Conservation (phyloP, 2,888 invertebrate species). For the Diadegma fenestrale region DNA sequence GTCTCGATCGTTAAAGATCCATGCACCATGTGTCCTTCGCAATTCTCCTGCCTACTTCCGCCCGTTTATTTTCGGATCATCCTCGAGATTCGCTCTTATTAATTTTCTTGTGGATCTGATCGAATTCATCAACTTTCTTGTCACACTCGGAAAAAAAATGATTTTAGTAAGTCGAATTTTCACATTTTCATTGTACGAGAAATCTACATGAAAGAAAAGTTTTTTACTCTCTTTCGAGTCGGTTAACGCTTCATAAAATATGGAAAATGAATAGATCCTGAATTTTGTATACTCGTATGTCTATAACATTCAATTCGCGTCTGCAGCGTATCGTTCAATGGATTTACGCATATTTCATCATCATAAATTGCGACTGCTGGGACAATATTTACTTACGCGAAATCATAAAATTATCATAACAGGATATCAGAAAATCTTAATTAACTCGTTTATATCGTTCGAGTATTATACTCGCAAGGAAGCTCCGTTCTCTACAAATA, state of each 20-base stretch:
- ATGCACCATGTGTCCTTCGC: constrained; percentile 47
- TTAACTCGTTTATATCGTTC: neutral
- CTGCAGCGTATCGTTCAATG: neutral
- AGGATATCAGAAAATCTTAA: neutral
- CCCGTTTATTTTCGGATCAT: constrained; percentile 32
- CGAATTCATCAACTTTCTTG: neutral
- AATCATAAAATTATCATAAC: constrained; percentile 31
- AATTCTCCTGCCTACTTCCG: constrained; percentile 45
- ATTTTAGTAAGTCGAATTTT: neutral
- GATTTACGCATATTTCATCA: neutral
- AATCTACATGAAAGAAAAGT: neutral
- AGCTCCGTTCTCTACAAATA: neutral
- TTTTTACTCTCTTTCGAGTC: too few species aligned
- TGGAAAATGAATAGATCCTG: neutral
- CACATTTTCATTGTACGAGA: neutral
- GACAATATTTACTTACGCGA: neutral
- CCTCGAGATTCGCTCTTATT: constrained; percentile 12
- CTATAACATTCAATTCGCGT: neutral
- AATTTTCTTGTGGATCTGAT: constrained; percentile 3
- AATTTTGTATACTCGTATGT: neutral
- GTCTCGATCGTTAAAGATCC: constrained; percentile 37
- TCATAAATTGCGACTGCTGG: neutral
- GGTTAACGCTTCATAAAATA: neutral
- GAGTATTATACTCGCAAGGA: neutral
- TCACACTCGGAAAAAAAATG: neutral